phyloP scores from a whole-genome alignment of 2,113 vertebrate genomes.

The Amia ocellicauda region DNA sequence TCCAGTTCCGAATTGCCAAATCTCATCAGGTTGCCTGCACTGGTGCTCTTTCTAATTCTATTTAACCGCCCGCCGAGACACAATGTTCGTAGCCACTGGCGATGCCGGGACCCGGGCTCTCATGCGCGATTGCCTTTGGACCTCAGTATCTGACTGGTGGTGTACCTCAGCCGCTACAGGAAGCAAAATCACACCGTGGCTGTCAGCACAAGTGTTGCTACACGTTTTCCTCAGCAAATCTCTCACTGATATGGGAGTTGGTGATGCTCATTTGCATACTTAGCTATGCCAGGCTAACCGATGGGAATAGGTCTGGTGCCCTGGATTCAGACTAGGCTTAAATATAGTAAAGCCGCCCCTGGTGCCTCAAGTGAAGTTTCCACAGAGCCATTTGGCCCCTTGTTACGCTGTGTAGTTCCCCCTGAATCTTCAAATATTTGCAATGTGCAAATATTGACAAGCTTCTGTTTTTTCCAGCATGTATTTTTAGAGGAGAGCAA shows the following conservation, averaged over 20 bases:
- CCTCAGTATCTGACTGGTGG: background rate
- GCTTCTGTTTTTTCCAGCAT: slow-evolving; percentile 37
- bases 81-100: no score
- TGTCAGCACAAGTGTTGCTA: background rate
- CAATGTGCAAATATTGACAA: slow-evolving; percentile 59
- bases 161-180: background rate
- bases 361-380: background rate
- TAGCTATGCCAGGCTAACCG: background rate
- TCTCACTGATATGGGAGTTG: background rate
- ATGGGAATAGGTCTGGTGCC: background rate
- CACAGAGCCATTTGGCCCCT: background rate
- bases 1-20: no score
- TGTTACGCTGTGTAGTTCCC: no score
- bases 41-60: no score
- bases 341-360: background rate
- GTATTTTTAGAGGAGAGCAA: slow-evolving; percentile 45
- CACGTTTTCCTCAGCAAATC: background rate
- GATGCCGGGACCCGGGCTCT: no score
- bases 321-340: background rate
- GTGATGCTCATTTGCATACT: background rate
- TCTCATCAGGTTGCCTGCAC: no score
- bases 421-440: no score
- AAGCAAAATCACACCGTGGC: background rate
- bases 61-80: no score
- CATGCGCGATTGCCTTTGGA: background rate